These are phyloP conservation scores for Erythrocercus mccallii DNA, from an alignment of 2,113 vertebrate species.

Conservation along the genomic window DNA sequence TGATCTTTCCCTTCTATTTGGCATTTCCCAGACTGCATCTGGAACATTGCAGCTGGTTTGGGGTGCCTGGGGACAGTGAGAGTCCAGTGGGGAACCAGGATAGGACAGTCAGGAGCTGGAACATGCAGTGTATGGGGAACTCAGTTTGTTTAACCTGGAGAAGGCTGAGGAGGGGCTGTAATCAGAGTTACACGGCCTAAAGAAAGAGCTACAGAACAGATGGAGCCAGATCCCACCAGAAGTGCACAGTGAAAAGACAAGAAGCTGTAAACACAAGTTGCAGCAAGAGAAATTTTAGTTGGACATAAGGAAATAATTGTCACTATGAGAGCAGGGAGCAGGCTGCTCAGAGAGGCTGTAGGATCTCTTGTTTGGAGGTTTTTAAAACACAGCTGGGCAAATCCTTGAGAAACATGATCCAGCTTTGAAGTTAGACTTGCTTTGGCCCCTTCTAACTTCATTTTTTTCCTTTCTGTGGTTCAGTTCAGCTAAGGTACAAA, in stretches of 20 bases:
- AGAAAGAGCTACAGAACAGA: neutral
- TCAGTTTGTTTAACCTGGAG: neutral
- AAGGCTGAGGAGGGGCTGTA: neutral
- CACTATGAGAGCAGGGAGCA: neutral
- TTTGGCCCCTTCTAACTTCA: neutral
- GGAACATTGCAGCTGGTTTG: neutral
- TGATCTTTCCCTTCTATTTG: neutral
- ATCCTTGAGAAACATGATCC: neutral
- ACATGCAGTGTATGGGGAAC: fast-evolving
- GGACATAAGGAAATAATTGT: conserved; percentile 1
- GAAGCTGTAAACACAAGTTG: neutral
- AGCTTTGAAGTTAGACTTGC: neutral
- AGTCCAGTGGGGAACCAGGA: neutral
- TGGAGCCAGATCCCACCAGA: neutral
- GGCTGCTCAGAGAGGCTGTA: neutral
- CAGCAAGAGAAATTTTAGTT: neutral
- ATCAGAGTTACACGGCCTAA: neutral
- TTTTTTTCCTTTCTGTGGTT: neutral
- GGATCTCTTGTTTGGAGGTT: neutral
- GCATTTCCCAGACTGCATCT: neutral
- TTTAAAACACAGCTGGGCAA: neutral
- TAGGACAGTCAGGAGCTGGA: neutral
- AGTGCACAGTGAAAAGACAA: neutral
- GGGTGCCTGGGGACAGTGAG: neutral
- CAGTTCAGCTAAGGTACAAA: neutral